These are phyloP conservation scores for Lamellibrachia satsuma DNA, from an alignment of 2,888 invertebrate genomes.

Conservation along the genomic window DNA sequence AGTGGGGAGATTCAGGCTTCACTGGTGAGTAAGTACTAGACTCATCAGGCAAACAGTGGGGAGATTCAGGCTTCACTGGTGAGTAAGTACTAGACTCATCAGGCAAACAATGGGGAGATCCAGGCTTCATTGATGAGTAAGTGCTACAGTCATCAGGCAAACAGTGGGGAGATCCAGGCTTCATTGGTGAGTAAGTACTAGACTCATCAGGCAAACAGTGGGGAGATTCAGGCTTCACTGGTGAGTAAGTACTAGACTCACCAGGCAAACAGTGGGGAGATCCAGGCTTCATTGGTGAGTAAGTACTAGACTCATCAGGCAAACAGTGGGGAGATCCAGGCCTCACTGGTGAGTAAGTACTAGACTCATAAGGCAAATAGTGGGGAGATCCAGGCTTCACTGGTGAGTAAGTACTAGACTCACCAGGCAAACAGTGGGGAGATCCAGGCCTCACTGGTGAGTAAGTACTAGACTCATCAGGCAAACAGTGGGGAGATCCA, in stretches of 20 bases:
- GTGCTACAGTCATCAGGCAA: neutral
- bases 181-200: neutral
- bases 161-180: neutral
- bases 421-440: too few relatives aligned
- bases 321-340: neutral
- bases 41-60: neutral
- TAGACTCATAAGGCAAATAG: too few relatives aligned
- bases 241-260: neutral
- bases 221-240: neutral
- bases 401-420: too few relatives aligned
- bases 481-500: too few relatives aligned
- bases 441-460: too few relatives aligned
- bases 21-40: neutral
- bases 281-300: neutral
- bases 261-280: neutral
- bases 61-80: neutral
- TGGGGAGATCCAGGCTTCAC: too few relatives aligned
- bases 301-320: neutral
- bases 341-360: neutral
- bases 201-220: neutral
- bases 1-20: neutral
- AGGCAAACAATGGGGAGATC: neutral
- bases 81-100: neutral
- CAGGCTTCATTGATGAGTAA: neutral
- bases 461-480: too few relatives aligned